Percentiles rank a stretch among this genome's conserved stretches.
Conservation (phyloP, 2,797 vertebrate species). For the Oreochromis grahami region DNA sequence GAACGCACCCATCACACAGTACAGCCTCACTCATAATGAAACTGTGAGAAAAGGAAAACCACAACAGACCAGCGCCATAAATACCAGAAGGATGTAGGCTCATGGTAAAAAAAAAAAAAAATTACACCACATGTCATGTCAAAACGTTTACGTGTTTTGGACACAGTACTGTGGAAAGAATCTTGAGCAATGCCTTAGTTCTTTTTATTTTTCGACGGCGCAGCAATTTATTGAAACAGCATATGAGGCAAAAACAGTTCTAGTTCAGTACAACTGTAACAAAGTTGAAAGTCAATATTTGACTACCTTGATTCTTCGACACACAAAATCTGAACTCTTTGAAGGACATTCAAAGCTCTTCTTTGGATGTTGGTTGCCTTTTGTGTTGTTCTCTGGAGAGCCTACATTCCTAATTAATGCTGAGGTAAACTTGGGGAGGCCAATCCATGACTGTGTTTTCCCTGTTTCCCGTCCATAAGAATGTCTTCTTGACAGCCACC, state of each 20-base stretch:
- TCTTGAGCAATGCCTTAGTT: neutral
- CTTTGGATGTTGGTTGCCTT: neutral
- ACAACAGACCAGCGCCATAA: neutral
- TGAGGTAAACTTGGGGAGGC: neutral
- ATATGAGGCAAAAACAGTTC: neutral
- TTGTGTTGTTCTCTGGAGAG: neutral
- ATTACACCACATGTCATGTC: neutral
- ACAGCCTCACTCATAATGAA: neutral
- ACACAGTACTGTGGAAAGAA: neutral
- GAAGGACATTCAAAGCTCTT: neutral
- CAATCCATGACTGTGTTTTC: neutral
- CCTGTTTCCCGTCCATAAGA: neutral
- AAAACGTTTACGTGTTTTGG: accelerated
- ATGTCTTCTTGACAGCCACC: neutral
- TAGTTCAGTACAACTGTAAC: neutral
- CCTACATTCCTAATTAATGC: neutral
- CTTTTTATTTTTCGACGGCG: accelerated
- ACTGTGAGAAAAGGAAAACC: neutral
- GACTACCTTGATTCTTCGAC: accelerated
- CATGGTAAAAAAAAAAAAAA: neutral
- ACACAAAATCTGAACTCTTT: neutral
- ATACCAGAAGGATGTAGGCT: neutral
- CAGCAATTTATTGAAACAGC: neutral
- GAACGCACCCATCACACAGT: neutral
- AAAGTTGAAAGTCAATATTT: neutral